A percentile compares a stretch with the other conserved stretches of the same genome.
Evolutionary conservation across 1,140 invertebrate genomes (phyloP).

Genomic region (Dendrolimus kikuchii): DNA sequence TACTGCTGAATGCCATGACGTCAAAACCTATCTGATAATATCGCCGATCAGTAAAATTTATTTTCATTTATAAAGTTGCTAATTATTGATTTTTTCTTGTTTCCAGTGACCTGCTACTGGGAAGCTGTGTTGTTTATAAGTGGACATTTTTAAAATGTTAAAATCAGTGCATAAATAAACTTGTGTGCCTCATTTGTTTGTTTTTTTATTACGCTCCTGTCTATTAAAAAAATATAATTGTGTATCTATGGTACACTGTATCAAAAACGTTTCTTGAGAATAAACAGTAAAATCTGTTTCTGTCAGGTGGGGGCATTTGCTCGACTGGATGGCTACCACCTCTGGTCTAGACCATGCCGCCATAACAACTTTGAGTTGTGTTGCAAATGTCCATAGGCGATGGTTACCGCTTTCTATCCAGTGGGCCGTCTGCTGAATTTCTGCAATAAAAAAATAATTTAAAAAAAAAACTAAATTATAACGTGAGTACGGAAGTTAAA

Average conservation of each 20-base stretch:
- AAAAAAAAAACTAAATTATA: no score
- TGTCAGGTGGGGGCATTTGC: no score
- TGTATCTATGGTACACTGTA: slow-evolving; percentile 1
- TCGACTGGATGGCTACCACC: no score
- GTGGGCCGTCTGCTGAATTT: no score
- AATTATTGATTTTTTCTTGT: slow-evolving; percentile 28
- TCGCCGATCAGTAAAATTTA: neutral
- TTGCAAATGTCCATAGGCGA: no score
- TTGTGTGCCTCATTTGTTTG: slow-evolving; percentile 35
- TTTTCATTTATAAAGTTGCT: slow-evolving; percentile 9
- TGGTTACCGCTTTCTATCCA: no score
- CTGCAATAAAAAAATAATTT: no score
- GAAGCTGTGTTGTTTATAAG: slow-evolving; percentile 56
- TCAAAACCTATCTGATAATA: slow-evolving; percentile 35
- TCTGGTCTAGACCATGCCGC: no score
- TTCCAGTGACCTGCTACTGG: slow-evolving; percentile 55
- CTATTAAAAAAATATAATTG: slow-evolving; percentile 14
- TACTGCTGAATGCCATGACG: slow-evolving; percentile 68
- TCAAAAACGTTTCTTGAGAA: neutral
- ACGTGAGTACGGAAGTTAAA: no score
- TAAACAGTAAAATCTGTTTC: no score
- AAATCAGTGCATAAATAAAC: slow-evolving; percentile 59
- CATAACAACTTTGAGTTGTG: no score
- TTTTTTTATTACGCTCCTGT: slow-evolving; percentile 11
- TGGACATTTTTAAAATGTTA: slow-evolving; percentile 58